These are phyloP conservation scores for Artemia sinica DNA, from an alignment of 2,888 invertebrate species.

Conservation along the genomic window DNA sequence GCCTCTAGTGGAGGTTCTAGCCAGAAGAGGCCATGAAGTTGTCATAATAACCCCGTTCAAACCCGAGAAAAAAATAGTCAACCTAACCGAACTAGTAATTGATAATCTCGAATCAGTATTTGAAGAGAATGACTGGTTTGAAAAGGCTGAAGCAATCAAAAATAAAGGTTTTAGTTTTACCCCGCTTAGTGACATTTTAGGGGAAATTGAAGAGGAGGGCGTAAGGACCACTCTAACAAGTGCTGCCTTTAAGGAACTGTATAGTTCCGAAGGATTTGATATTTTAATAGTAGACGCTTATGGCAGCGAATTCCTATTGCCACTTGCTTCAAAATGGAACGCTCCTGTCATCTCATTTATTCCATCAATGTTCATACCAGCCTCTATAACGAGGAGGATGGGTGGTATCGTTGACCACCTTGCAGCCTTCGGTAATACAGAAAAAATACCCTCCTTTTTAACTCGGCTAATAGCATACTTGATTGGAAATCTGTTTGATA, in stretches of 20 bases:
- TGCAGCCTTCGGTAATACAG: neutral
- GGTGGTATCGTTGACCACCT: neutral
- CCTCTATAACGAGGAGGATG: neutral
- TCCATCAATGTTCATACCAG: neutral
- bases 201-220: neutral
- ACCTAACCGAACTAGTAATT: neutral
- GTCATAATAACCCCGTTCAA: conserved; percentile 1
- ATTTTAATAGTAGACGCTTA: conserved; percentile 2
- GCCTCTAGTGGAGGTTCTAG: neutral
- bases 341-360: neutral
- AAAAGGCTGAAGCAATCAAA: conserved; percentile 1
- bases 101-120: neutral
- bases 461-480: neutral
- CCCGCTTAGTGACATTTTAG: conserved; percentile 4
- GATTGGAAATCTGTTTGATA: neutral
- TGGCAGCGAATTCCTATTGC: neutral
- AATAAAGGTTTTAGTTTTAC: neutral
- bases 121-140: conserved; percentile 9
- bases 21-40: conserved; percentile 1
- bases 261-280: neutral
- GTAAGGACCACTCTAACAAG: neutral
- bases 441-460: neutral
- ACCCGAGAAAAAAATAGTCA: neutral
- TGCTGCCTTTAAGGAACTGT: neutral
- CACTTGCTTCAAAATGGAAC: conserved; percentile 10